Evolutionary conservation across 1,140 invertebrate genomes (phyloP), one percentile per base, ranked within the genome.

Genomic region (Rhopalosiphum maidis): DNA sequence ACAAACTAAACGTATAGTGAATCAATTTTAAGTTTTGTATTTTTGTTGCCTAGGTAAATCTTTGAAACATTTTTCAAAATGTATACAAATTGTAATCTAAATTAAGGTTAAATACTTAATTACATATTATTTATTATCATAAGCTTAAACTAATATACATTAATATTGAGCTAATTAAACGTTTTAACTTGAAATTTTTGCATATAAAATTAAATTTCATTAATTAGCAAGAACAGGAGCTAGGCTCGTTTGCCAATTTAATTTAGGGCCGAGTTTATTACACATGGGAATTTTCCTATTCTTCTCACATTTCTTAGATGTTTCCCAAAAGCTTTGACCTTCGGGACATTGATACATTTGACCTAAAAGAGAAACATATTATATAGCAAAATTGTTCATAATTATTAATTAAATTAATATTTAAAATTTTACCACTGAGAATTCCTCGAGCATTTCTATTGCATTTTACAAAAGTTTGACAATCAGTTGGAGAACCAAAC

Each of bases 311-410:
- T 97, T 96, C 95, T 97, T 96, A 93, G 97, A 98, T 2, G 97
- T 96, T 68, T 97, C 96, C 97, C 97, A 98, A 94, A 97, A 98
- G 1, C 96, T 96, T 94, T 97, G 98, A 21, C 96, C 96, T 95
- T 96, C 95, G 1, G 98, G 97, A 95, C 98, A 98, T 94, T 97
- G 97, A 95, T 97, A 97, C 21, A 98, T 95, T 93, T 96, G 96
- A 21, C 97, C 95, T 95, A 94, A 9, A 94, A 94, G 90, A 90
- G 93, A 23, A 4, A 68, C 9, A 51, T 41, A 30, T 46, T 43
- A 86, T 54, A 55, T 43, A 55, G 30, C 30, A 87, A 6, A 43
- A 89, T 37, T 9, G 23, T 48, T 30, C 15, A 54, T 30, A 90
- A 86, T 55, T 85, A 51, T 9, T 22, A 55, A 41, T 35, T 85